Percentiles rank a stretch among this genome's conserved stretches.
phyloP scores from a whole-genome alignment of 1,140 invertebrate species.

The Schlechtendalia chinensis region DNA sequence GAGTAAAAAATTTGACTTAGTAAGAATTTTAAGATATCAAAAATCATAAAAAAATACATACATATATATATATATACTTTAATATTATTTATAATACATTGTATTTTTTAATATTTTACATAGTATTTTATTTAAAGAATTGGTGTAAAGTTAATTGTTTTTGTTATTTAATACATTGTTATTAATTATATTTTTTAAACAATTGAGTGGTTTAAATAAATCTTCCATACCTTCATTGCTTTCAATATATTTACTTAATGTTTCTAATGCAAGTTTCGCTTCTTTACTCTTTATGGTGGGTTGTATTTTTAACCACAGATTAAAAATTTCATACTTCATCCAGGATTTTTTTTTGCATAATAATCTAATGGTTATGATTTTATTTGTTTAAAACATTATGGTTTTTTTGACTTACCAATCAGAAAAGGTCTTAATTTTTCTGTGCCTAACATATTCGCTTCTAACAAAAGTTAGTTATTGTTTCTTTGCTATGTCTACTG shows the following conservation, averaged over 20 bases:
- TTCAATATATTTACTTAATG: not conserved
- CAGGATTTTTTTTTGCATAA: too few relatives aligned
- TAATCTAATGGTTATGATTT: too few relatives aligned
- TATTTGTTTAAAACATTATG: too few relatives aligned
- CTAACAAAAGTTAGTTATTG: not conserved
- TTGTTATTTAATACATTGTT: not conserved
- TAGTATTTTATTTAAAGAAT: too few relatives aligned
- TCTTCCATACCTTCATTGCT: not conserved
- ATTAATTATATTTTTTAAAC: not conserved
- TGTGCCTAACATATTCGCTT: not conserved
- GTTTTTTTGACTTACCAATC: constrained; percentile 9
- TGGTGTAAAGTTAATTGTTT: not conserved
- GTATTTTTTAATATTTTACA: too few relatives aligned
- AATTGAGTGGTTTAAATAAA: not conserved
- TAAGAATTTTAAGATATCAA: too few relatives aligned
- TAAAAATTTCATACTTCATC: too few relatives aligned
- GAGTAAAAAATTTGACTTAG: too few relatives aligned
- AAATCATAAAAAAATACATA: too few relatives aligned
- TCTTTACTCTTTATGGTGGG: not conserved
- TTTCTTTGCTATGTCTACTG: not conserved
- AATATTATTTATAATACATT: too few relatives aligned
- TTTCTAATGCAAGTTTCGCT: not conserved
- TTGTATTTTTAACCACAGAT: not conserved
- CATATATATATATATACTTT: too few relatives aligned
- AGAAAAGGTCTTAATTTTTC: constrained; percentile 54